phyloP scores from a whole-genome alignment of 1,140 invertebrate genomes.

The Trypoxylus dichotomus region DNA sequence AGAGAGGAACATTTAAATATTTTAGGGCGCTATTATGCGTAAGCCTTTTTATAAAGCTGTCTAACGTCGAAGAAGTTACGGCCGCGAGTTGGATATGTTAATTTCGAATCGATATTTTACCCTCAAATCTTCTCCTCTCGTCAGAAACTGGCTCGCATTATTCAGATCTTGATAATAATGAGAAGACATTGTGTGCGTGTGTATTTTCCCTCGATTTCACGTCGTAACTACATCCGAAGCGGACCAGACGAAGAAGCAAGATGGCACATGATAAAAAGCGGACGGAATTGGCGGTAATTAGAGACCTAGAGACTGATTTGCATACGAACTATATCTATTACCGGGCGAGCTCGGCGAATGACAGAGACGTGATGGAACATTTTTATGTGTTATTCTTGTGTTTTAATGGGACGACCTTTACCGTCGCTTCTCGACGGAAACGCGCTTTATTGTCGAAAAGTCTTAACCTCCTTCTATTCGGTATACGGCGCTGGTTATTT shows the following conservation, averaged over 20 bases:
- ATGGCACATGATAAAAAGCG: slow-evolving; percentile 23
- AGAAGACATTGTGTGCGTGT: neutral
- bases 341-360: neutral
- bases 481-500: neutral
- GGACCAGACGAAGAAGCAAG: neutral
- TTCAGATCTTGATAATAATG: slow-evolving; percentile 20
- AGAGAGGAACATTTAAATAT: slow-evolving; percentile 20
- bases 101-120: slow-evolving; percentile 13
- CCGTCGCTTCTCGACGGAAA: neutral
- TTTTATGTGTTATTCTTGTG: slow-evolving; percentile 20
- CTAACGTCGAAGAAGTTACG: slow-evolving; percentile 8
- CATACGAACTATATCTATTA: slow-evolving; percentile 20
- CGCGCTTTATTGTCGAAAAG: neutral
- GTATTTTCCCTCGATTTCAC: neutral
- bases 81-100: neutral
- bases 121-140: neutral
- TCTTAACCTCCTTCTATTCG: slow-evolving; percentile 6
- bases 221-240: neutral
- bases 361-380: slow-evolving; percentile 19
- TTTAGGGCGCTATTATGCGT: slow-evolving; percentile 1
- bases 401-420: slow-evolving; percentile 7
- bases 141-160: slow-evolving; percentile 10
- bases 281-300: slow-evolving; percentile 18
- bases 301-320: slow-evolving; percentile 4
- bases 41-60: slow-evolving; percentile 17